Evolutionary conservation across 1,140 invertebrate species (phyloP).

Genomic region (Aleiodes sp.): DNA sequence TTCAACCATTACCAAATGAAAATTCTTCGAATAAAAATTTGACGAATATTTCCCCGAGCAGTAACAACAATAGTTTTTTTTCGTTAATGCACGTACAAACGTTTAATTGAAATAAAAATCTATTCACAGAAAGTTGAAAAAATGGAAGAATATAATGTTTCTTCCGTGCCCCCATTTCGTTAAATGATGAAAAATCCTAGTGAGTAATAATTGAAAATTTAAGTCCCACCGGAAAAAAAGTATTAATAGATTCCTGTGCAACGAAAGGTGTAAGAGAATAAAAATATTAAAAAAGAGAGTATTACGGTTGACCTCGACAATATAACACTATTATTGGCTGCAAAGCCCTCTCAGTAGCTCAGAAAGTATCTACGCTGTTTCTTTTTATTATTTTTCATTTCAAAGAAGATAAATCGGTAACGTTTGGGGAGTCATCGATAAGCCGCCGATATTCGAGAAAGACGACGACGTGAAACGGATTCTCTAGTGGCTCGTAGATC

Average conservation of each 20-base stretch:
- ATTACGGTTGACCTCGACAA: neutral
- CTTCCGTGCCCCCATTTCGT: too few relatives aligned
- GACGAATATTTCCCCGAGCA: too few relatives aligned
- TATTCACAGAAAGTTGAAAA: neutral
- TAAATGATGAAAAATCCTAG: too few relatives aligned
- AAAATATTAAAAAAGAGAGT: too few relatives aligned
- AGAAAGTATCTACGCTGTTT: neutral
- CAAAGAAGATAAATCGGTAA: constrained; percentile 7
- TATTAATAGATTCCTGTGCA: neutral
- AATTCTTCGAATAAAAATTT: too few relatives aligned
- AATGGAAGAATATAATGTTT: neutral
- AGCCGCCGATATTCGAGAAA: constrained; percentile 12
- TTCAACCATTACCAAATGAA: too few relatives aligned
- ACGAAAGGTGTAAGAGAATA: neutral
- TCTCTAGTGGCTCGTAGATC: constrained; percentile 15
- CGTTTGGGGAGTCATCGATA: constrained; percentile 21
- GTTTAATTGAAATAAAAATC: too few relatives aligned
- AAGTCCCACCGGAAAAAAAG: too few relatives aligned
- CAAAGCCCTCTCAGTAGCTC: neutral
- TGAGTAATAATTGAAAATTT: too few relatives aligned
- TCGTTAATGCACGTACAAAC: too few relatives aligned
- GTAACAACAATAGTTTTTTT: too few relatives aligned
- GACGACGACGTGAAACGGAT: constrained; percentile 10
- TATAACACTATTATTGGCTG: neutral
- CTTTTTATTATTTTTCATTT: neutral